phyloP scores from a whole-genome alignment of 2,888 invertebrate species.

The Mythimna loreyi region DNA sequence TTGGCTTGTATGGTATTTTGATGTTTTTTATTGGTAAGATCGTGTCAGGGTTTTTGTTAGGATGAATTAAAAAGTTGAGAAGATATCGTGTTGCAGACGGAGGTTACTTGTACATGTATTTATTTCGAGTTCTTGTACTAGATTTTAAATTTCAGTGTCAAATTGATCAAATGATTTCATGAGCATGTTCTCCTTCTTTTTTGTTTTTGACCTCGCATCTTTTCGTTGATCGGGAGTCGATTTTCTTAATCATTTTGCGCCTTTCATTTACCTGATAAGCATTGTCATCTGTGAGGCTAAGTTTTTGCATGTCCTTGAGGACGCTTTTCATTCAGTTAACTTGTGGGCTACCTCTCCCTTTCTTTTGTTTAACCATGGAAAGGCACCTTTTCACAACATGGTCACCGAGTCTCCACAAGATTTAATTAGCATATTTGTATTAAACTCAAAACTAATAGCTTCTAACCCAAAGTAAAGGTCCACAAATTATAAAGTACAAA shows the following conservation, averaged over 20 bases:
- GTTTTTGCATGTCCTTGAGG: too few species aligned
- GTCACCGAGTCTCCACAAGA: too few species aligned
- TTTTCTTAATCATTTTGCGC: too few species aligned
- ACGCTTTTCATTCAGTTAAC: too few species aligned
- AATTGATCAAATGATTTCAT: background rate
- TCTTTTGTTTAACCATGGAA: too few species aligned
- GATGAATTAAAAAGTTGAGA: background rate
- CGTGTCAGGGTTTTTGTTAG: constrained; percentile 11
- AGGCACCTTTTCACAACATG: too few species aligned
- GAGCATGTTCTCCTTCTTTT: background rate
- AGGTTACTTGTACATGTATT: background rate
- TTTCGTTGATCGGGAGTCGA: too few species aligned
- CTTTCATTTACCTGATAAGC: too few species aligned
- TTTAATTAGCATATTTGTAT: constrained; percentile 9
- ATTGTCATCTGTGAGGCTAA: too few species aligned
- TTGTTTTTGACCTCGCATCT: too few species aligned
- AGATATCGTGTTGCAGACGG: background rate
- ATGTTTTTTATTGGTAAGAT: constrained; percentile 16
- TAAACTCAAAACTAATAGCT: constrained; percentile 23
- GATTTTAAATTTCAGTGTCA: background rate
- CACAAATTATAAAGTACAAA: constrained; percentile 10
- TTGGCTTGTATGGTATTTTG: constrained; percentile 11
- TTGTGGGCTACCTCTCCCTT: too few species aligned
- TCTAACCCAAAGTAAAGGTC: background rate
- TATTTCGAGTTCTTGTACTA: background rate